Evolutionary conservation across 2,888 invertebrate genomes (phyloP), one percentile per base, ranked within the genome.

Genomic region (Zhengitettix transpicula): DNA sequence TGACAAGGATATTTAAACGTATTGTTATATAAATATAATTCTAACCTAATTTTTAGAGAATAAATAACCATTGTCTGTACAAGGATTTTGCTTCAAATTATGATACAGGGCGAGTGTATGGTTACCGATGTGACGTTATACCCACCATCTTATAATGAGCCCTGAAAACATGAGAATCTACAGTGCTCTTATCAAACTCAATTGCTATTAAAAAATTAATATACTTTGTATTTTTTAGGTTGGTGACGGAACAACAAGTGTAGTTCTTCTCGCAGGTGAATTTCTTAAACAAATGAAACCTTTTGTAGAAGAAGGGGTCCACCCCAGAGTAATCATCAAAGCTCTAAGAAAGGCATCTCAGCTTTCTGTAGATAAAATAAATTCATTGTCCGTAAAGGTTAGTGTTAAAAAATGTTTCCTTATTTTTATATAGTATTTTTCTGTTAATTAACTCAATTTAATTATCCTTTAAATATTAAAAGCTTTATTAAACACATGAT

Each of bases 161-260:
- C n/a, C n/a, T n/a, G n/a, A n/a, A n/a, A n/a, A n/a, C n/a, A n/a
- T n/a, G n/a, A n/a, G n/a, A n/a, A n/a, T n/a, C n/a, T n/a, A n/a
- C n/a, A n/a, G n/a, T n/a, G n/a, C n/a, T n/a, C n/a, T n/a, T n/a
- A n/a, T n/a, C n/a, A n/a, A n/a, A n/a, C n/a, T n/a, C n/a, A n/a
- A n/a, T n/a, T n/a, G n/a, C n/a, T n/a, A n/a, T n/a, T 28, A 28
- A 28, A 28, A 5, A 5, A 28, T 28, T 28, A 28, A 28, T 28
- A 7, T 28, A 28, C 7, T 28, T 52, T 55, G 53, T 54, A 56
- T 42, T 52, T 60, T 65, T 58, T 68, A 93, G 91, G 91, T 99
- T 58, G 99, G 99, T 8, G 99, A 99, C 76, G 99, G 99, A 10
- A 99, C 99, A 11, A 99, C 99, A 0, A 94, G 91, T 59, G 99